A percentile compares a stretch with the other conserved stretches of the same genome.
Conservation (phyloP, 1,140 invertebrate species). For the Coelopa frigida region DNA sequence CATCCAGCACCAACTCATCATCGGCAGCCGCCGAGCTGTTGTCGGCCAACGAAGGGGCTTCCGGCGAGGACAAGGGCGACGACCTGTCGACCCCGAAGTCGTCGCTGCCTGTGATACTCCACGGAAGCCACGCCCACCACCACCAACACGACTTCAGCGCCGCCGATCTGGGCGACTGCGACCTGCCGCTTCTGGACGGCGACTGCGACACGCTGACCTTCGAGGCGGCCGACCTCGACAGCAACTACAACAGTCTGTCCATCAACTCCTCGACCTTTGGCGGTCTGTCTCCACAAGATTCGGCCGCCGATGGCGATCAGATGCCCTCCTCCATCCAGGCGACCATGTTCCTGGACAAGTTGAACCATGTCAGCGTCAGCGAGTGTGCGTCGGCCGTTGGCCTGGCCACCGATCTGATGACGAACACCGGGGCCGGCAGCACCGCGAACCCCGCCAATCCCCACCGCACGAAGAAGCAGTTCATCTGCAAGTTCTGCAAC, state of each 20-base stretch:
- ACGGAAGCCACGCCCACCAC: slow-evolving; percentile 45
- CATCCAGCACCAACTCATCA: slow-evolving; percentile 24
- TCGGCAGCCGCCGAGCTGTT: slow-evolving; percentile 13
- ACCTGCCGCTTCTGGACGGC: slow-evolving; percentile 28
- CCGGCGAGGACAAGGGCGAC: slow-evolving; percentile 37
- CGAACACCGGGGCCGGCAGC: slow-evolving; percentile 8
- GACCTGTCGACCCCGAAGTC: slow-evolving; percentile 44
- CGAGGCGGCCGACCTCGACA: slow-evolving; percentile 32
- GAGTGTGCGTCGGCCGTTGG: slow-evolving; percentile 47
- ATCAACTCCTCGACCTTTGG: slow-evolving; percentile 14
- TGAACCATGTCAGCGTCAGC: slow-evolving; percentile 16
- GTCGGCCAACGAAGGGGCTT: slow-evolving; percentile 13
- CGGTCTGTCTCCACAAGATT: too few relatives aligned
- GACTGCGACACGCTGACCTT: slow-evolving; percentile 34
- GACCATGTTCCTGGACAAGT: slow-evolving; percentile 40
- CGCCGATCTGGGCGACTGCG: slow-evolving; percentile 14
- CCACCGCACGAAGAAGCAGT: slow-evolving; percentile 83
- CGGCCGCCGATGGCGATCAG: slow-evolving; percentile 4
- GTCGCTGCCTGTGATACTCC: slow-evolving; percentile 46
- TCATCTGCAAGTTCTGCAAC: slow-evolving; percentile 96
- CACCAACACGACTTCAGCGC: slow-evolving; percentile 2
- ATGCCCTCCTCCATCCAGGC: slow-evolving; percentile 28
- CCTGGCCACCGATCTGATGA: slow-evolving; percentile 60
- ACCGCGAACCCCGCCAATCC: slow-evolving; percentile 12
- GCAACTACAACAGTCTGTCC: slow-evolving; percentile 7